These are phyloP conservation scores for Cyaniris semiargus DNA, from an alignment of 2,888 invertebrate genomes.

Conservation along the genomic window DNA sequence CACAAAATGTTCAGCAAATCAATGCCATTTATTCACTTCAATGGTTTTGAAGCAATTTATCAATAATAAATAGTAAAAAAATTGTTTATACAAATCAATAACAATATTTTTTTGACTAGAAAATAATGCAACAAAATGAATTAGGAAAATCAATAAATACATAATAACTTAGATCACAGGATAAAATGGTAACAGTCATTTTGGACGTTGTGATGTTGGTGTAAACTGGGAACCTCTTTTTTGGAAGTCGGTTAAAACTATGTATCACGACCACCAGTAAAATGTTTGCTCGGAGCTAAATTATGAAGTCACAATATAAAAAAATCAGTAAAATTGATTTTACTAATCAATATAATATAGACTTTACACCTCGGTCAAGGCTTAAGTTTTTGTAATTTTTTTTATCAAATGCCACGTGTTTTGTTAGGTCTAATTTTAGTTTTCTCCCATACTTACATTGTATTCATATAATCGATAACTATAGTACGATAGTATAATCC, in stretches of 20 bases:
- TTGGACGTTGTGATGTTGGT: constrained; percentile 21
- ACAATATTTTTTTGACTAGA: constrained; percentile 68
- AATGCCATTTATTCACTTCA: constrained; percentile 66
- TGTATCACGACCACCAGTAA: constrained; percentile 13
- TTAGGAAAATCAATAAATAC: constrained; percentile 29
- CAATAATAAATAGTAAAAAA: constrained; percentile 69
- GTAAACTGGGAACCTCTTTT: background rate
- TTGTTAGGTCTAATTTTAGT: background rate
- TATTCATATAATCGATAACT: background rate
- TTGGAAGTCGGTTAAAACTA: constrained; percentile 1
- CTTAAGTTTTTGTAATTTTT: background rate
- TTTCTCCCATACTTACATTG: background rate
- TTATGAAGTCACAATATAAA: constrained; percentile 1
- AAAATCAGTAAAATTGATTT: background rate
- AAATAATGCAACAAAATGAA: constrained; percentile 31
- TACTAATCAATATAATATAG: constrained; percentile 9
- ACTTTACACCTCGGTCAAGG: constrained; percentile 8
- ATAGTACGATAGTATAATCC: background rate
- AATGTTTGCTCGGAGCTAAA: background rate
- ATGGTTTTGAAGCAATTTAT: constrained; percentile 71
- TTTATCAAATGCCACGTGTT: constrained; percentile 7
- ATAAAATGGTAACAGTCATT: constrained; percentile 30
- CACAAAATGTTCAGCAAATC: constrained; percentile 47
- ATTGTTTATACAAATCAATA: constrained; percentile 64
- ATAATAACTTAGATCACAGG: constrained; percentile 31